phyloP scores from a whole-genome alignment of 2,888 invertebrate genomes.

The Tortrix viridana region DNA sequence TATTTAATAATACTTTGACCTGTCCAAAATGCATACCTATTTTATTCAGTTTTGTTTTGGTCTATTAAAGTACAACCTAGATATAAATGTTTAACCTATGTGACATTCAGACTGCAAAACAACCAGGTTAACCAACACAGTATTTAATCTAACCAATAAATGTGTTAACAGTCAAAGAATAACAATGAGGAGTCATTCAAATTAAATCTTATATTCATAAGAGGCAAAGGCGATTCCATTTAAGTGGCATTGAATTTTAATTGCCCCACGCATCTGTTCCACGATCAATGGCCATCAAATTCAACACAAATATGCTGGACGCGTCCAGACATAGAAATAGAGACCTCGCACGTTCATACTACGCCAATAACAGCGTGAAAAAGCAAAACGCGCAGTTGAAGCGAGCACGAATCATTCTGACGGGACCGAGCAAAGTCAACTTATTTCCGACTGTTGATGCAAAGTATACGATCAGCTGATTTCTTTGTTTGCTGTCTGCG shows the following conservation, averaged over 20 bases:
- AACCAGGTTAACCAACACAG: background rate
- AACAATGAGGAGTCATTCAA: constrained; percentile 8
- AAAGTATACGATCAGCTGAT: constrained; percentile 89
- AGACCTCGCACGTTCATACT: constrained; percentile 13
- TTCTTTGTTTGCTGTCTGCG: constrained; percentile 88
- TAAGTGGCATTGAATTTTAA: constrained; percentile 5
- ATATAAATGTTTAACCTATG: no score
- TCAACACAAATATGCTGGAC: background rate
- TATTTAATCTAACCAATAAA: background rate
- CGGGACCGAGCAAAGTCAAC: constrained; percentile 44
- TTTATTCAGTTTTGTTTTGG: no score
- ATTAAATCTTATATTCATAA: constrained; percentile 5
- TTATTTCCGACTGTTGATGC: constrained; percentile 64
- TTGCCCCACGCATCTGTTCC: background rate
- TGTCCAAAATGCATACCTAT: no score
- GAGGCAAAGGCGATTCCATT: background rate
- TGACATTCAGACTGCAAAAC: background rate
- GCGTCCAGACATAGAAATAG: constrained; percentile 12
- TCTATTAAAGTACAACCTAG: no score
- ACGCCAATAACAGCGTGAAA: constrained; percentile 15
- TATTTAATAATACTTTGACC: no score
- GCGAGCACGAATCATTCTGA: constrained; percentile 27
- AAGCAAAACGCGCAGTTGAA: constrained; percentile 15
- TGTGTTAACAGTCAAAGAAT: background rate
- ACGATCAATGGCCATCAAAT: background rate